Conservation (phyloP, 2,888 invertebrate genomes). For the Callosobruchus maculatus region DNA sequence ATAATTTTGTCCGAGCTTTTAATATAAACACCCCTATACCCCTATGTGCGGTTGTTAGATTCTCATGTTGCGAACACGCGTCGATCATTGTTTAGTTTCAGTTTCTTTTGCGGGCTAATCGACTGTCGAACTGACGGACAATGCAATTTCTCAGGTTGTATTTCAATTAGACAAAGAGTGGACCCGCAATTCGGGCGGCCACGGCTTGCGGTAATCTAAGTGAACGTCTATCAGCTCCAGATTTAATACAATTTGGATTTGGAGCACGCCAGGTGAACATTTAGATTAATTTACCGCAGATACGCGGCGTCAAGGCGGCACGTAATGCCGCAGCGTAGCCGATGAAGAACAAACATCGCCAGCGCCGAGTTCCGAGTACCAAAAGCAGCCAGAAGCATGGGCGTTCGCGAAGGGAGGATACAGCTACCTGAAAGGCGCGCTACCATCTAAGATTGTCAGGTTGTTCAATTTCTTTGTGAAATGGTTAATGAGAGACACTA, state of each 20-base stretch:
- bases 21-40: no score
- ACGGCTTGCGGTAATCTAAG: not conserved
- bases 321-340: not conserved
- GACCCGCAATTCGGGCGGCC: not conserved
- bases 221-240: not conserved
- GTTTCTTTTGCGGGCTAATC: no score
- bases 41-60: no score
- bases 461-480: no score
- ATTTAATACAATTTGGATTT: slow-evolving; percentile 20
- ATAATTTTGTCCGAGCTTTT: no score
- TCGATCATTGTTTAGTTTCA: no score
- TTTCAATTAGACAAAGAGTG: not conserved
- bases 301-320: not conserved
- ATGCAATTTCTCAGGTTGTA: not conserved
- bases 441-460: no score
- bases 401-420: not conserved
- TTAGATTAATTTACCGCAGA: slow-evolving; percentile 15
- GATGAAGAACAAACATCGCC: not conserved
- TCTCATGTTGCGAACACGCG: no score
- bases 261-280: slow-evolving; percentile 18
- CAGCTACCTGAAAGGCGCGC: no score
- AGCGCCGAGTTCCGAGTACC: not conserved
- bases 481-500: no score
- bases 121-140: not conserved
- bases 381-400: not conserved